Conservation (phyloP, 2,797 vertebrate genomes). For the Chrysocyon brachyurus region DNA sequence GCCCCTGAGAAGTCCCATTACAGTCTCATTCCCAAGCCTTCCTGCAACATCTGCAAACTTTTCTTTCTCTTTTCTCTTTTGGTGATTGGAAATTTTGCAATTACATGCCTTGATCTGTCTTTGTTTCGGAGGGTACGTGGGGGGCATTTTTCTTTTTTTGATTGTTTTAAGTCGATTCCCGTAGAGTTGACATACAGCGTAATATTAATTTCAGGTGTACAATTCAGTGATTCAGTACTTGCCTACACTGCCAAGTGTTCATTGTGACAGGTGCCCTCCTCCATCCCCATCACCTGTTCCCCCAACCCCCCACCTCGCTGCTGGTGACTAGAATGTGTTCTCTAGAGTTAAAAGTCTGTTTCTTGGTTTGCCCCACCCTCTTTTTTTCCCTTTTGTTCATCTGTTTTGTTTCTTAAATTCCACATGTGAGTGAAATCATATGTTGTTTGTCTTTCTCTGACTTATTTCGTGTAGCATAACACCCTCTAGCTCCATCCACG, state of each 20-base stretch:
- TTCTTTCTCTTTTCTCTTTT: background rate
- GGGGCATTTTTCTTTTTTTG: background rate
- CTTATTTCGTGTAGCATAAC: background rate
- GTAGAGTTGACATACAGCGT: background rate
- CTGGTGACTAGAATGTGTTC: background rate
- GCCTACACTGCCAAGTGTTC: accelerated
- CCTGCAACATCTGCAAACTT: background rate
- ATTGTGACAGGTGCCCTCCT: background rate
- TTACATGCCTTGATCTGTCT: background rate
- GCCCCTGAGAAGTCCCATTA: background rate
- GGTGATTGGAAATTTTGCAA: background rate
- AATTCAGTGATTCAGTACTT: background rate
- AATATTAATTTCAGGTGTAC: background rate
- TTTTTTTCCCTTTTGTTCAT: background rate
- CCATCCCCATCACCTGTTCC: background rate
- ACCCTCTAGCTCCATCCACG: background rate
- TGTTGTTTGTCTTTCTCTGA: background rate
- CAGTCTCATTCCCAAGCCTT: background rate
- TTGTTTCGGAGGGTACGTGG: background rate
- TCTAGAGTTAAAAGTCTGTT: background rate
- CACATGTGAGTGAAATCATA: background rate
- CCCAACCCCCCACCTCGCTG: background rate
- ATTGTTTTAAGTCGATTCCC: background rate
- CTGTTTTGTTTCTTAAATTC: background rate
- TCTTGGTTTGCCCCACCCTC: background rate